Base-by-base conservation (phyloP, 2,888 invertebrate genomes). In the Athripsodes cinereus region DNA sequence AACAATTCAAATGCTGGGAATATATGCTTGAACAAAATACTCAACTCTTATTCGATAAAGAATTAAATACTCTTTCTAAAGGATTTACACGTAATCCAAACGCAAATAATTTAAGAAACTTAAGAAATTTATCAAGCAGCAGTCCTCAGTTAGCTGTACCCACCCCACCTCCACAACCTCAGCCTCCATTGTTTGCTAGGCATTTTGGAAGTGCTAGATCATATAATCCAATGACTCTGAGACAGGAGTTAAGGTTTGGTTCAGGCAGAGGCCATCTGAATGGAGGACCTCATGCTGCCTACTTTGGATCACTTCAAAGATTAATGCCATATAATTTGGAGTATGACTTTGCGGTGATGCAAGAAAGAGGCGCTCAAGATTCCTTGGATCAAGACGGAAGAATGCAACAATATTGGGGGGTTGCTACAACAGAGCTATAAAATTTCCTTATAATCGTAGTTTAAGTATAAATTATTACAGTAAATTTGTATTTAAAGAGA, bases 11-110 rank as follows among this genome's bases (percentile, higher is more conserved):
- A 69, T 93, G 92, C 69, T 93, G 93, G 93, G 93, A 93, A 67
- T 93, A 93, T 67, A 92, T 93, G 91, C 72, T 93, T 51, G 93
- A 93, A 69, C 91, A 92, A 70, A 93, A 93, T 67, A 92, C 92
- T 0, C 92, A 92, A 69, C 77, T 92, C 69, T 69, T 93, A 1
- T 93, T 93, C 67, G 92, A 92, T 71, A 92, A 92, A 69, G 93
- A 93, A 71, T 71, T 92, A 52, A 91, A 92, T 67, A 90, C 91
- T 34, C 73, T 91, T 47, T 86, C 87, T 0, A 83, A 83, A 68
- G 83, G 82, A 0, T 74, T 75, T 58, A 80, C 82, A 19, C 80
- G 79, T 65, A 70, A 71, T 35, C 79, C 81, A 0, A 79, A 74
- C 57, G 74, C 73, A 5, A 76, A 79, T 65, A 76, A 79, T 65